phyloP scores from a whole-genome alignment of 2,797 vertebrate species.

The Malurus leucopterus region DNA sequence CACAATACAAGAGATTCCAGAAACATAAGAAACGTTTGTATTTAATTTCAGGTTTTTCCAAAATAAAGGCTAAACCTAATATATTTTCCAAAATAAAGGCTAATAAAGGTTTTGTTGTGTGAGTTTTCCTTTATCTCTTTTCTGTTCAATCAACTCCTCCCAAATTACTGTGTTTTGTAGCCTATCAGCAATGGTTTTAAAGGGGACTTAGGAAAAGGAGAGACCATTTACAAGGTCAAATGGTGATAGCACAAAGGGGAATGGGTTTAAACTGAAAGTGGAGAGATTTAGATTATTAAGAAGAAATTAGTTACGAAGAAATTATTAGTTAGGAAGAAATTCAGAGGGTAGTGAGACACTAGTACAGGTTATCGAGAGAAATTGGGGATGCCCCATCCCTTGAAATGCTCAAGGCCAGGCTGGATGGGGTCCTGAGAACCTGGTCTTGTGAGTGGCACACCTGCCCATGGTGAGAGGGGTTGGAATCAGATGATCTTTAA shows the following conservation, averaged over 20 bases:
- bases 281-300: neutral
- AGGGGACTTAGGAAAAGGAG: neutral
- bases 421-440: neutral
- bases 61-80: neutral
- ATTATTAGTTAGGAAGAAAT: neutral
- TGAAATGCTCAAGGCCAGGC: neutral
- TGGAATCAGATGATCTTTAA: neutral
- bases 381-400: neutral
- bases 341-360: neutral
- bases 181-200: neutral
- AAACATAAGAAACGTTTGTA: neutral
- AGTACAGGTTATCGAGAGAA: neutral
- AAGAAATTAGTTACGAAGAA: neutral
- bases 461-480: fast-evolving
- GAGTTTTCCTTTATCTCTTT: neutral
- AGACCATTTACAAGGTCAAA: neutral
- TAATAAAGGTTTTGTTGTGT: neutral
- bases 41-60: neutral
- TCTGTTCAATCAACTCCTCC: neutral
- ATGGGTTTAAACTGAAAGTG: neutral
- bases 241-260: neutral
- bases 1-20: neutral
- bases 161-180: neutral
- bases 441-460: neutral
- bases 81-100: neutral